Evolutionary conservation across 1,140 invertebrate genomes (phyloP), one percentile per base, ranked within the genome.

Genomic region (Drosophila suzukii): DNA sequence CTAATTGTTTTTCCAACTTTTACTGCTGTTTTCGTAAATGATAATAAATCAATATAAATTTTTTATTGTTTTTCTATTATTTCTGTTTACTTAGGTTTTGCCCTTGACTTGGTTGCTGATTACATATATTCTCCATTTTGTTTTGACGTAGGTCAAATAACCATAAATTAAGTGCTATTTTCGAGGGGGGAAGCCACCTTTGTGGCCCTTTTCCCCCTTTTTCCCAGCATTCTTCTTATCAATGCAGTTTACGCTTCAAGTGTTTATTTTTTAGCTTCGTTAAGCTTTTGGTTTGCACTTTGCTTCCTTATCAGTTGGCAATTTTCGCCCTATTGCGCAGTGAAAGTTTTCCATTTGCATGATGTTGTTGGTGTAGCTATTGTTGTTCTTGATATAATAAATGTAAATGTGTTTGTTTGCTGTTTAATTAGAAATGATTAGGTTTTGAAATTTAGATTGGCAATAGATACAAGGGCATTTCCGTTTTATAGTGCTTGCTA

Each of bases 261-360:
- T 66, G 78, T 44, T 62, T 54, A 34, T 83, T 65, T 78, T 60
- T 59, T 58, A 17, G 49, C 58, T 55, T 62, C 11, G 54, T 27
- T 38, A 51, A 68, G 59, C 59, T 61, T 65, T 73, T 41, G 44
- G 55, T 56, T 56, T 86, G 74, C 78, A 85, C 68, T 85, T 86
- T 77, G 58, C 55, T 54, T 36, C 44, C 55, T 83, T 89, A 80
- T 88, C 84, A 79, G 75, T 57, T 65, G 49, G 65, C 39, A 61
- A 50, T 71, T 70, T 67, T 62, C 58, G 54, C 54, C 79, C 72
- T 91, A 91, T 91, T 91, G 88, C 88, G 88, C 88, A 91, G 88
- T 91, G 88, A 91, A 91, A 91, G 88, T 90, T 81, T 85, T 82
- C 44, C 66, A 70, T 73, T 73, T 79, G 53, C 50, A 47, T 51